Evolutionary conservation across 2,888 invertebrate species (phyloP).

Genomic region (Calliopum simillimum): DNA sequence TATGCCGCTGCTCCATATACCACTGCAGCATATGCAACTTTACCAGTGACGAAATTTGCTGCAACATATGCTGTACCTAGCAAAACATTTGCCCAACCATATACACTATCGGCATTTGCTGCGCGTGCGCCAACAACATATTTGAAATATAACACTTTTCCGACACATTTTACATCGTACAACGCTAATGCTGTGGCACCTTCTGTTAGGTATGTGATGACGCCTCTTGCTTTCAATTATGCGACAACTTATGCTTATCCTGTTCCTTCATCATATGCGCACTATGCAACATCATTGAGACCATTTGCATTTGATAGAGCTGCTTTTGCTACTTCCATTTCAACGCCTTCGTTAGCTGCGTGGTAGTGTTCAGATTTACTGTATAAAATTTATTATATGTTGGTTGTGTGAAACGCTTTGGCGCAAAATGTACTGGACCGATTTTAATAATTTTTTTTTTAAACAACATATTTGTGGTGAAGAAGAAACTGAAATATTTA

Average conservation of each 20-base stretch:
- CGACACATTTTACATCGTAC: too few relatives aligned
- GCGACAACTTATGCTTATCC: conserved; percentile 2
- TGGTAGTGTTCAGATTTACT: conserved; percentile 4
- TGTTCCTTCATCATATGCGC: conserved; percentile 7
- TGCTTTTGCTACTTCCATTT: conserved; percentile 15
- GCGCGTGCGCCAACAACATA: background rate
- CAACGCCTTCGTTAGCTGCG: conserved; percentile 16
- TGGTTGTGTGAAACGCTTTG: too few relatives aligned
- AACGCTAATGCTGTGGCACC: too few relatives aligned
- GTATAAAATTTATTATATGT: too few relatives aligned
- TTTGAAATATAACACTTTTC: too few relatives aligned
- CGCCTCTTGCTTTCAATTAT: background rate
- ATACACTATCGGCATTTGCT: too few relatives aligned
- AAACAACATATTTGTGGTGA: too few relatives aligned
- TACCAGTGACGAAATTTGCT: background rate
- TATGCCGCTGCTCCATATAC: conserved; percentile 27
- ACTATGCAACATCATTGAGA: background rate
- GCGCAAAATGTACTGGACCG: too few relatives aligned
- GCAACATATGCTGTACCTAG: conserved; percentile 15
- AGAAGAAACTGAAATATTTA: too few relatives aligned
- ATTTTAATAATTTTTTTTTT: too few relatives aligned
- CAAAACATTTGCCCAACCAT: background rate
- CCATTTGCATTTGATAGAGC: background rate
- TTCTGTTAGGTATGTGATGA: too few relatives aligned
- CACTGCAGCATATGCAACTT: background rate